Evolutionary conservation across 1,140 invertebrate genomes (phyloP), one percentile per base, ranked within the genome.

Genomic region (Pseudomyrmex pallidus): DNA sequence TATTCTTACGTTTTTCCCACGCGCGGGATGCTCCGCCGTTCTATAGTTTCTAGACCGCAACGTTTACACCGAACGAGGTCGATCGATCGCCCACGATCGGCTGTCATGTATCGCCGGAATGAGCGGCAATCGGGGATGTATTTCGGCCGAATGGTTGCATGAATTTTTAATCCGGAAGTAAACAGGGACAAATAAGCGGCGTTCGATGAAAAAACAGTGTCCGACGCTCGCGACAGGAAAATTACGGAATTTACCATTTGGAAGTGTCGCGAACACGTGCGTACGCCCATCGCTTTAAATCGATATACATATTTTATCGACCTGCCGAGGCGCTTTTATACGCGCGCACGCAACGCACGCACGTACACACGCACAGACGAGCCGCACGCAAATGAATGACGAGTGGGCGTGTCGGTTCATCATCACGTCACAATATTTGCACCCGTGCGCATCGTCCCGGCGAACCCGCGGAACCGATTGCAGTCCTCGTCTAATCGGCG

Each of bases 281-380:
- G 84, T 84, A 87, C 90, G 89, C 90, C 90, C 85, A 87, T 85
- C 80, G 83, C 74, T 88, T 89, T 85, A 87, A 90, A 90, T 85
- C 87, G 88, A 88, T 90, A 35, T 35, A 89, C 87, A 89, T 91
- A 90, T 91, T 91, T 91, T 89, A 91, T 90, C 74, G 85, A 74
- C 44, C 74, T 48, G 61, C 15, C 46, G 46, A 17, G 13, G 7
- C 73, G 67, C 77, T 82, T 83, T 77, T 35, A 35, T 64, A 63
- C 50, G 20, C 44, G 67, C 61, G 35, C 48, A 48, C 52, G 64
- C 44, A 66, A 52, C 72, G 59, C 54, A 63, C 25, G 17, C 46
- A 52, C 12, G 46, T 46, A 10, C 61, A 8, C 25, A 50, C 67
- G 46, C 15, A 20, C 17, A 35, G 44, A 25, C 13, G 54, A 44